Conservation (phyloP, 1,140 invertebrate species). For the Drosophila parvula region DNA sequence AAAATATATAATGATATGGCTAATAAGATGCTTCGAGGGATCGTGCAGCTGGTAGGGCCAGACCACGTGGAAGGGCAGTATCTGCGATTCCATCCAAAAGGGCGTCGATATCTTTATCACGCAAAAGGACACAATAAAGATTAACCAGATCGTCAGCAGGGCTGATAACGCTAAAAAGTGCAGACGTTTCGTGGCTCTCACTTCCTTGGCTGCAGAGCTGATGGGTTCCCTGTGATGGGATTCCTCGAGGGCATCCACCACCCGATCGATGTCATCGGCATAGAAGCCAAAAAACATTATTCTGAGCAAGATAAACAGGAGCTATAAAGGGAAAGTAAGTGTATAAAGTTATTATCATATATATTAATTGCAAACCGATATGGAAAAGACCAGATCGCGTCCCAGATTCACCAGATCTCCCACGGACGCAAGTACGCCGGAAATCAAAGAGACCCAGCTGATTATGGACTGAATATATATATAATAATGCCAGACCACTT, state of each 20-base stretch:
- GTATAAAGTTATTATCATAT: not conserved
- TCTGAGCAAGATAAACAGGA: conserved; percentile 16
- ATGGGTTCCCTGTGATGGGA: not conserved
- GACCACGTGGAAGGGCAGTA: conserved; percentile 42
- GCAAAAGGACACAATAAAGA: not conserved
- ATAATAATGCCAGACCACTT: conserved; percentile 28
- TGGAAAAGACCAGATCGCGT: conserved; percentile 35
- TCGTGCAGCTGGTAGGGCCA: conserved; percentile 48
- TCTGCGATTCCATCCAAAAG: conserved; percentile 27
- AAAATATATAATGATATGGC: conserved; percentile 21
- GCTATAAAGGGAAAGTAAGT: not conserved
- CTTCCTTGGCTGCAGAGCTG: not conserved
- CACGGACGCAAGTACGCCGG: conserved; percentile 4
- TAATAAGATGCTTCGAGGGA: conserved; percentile 21
- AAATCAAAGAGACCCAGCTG: not conserved
- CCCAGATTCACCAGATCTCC: conserved; percentile 42
- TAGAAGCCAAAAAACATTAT: conserved; percentile 3
- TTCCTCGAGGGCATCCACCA: conserved; percentile 37
- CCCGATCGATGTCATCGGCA: conserved; percentile 32
- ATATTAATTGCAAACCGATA: conserved; percentile 17
- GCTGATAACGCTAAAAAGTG: conserved; percentile 8
- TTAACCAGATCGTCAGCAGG: conserved; percentile 6
- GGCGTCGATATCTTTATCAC: conserved; percentile 28
- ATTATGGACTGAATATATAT: not conserved
- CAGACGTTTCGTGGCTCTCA: conserved; percentile 18